Conservation (phyloP, 1,140 invertebrate species). For the Philotrypesis tridentata region DNA sequence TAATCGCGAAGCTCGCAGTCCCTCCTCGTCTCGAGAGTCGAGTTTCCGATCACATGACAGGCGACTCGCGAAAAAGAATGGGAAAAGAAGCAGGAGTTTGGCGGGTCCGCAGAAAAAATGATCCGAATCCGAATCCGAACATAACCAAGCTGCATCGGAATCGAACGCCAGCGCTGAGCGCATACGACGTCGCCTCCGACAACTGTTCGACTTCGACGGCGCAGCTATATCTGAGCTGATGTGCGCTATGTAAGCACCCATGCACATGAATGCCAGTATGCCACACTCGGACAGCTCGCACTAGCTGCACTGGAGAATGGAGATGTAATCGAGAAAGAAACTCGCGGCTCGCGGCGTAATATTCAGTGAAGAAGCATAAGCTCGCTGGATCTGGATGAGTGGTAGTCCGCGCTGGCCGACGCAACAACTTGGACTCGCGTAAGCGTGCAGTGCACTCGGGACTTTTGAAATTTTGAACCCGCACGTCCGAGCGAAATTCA, state of each 20-base stretch:
- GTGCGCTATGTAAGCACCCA: too few species aligned
- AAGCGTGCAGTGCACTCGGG: constrained; percentile 65
- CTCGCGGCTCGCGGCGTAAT: not conserved
- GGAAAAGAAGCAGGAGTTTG: not conserved
- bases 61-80: not conserved
- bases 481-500: constrained; percentile 60
- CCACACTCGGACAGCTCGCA: too few species aligned
- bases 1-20: not conserved
- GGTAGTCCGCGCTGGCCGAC: too few species aligned
- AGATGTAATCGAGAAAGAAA: too few species aligned
- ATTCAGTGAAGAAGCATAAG: not conserved
- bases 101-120: not conserved
- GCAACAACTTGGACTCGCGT: too few species aligned
- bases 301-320: too few species aligned
- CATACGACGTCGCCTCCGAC: not conserved
- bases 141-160: constrained; percentile 19
- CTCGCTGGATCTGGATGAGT: too few species aligned
- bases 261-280: too few species aligned
- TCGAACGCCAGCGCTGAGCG: not conserved
- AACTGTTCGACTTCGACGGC: too few species aligned
- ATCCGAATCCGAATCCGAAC: not conserved
- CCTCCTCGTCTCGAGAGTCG: not conserved
- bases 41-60: not conserved
- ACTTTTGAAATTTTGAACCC: constrained; percentile 75
- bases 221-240: too few species aligned